Conservation (phyloP, 2,113 vertebrate genomes). For the Petrocephalus zakoni region DNA sequence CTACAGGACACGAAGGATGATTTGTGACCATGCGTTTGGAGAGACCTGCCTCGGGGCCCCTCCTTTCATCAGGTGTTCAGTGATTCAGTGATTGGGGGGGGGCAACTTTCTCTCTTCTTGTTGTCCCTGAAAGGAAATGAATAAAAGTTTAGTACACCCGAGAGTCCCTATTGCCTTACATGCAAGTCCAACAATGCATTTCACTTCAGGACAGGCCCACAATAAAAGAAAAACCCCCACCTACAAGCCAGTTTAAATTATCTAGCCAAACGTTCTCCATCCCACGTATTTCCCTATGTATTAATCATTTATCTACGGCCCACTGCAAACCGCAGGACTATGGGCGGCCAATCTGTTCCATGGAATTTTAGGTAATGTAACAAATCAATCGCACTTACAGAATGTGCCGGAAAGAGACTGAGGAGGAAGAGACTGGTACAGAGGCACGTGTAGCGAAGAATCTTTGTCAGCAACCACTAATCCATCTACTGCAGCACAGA, state of each 20-base stretch:
- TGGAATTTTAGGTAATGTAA: background rate
- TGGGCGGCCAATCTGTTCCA: background rate
- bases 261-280: background rate
- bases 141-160: background rate
- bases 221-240: background rate
- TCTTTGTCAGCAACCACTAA: background rate
- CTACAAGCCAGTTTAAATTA: background rate
- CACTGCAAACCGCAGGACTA: background rate
- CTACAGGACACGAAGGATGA: background rate
- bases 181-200: background rate
- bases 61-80: constrained; percentile 1
- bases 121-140: background rate
- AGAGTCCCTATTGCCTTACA: background rate
- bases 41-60: background rate
- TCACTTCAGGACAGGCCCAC: background rate
- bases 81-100: background rate
- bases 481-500: background rate
- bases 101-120: background rate
- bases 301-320: background rate
- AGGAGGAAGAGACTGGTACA: background rate
- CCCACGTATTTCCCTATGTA: background rate
- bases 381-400: background rate
- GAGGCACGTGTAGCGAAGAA: background rate
- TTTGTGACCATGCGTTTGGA: background rate
- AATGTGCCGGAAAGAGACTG: background rate